Evolutionary conservation across 1,140 invertebrate species (phyloP), one percentile per base, ranked within the genome.

Genomic region (Drosophila azteca): DNA sequence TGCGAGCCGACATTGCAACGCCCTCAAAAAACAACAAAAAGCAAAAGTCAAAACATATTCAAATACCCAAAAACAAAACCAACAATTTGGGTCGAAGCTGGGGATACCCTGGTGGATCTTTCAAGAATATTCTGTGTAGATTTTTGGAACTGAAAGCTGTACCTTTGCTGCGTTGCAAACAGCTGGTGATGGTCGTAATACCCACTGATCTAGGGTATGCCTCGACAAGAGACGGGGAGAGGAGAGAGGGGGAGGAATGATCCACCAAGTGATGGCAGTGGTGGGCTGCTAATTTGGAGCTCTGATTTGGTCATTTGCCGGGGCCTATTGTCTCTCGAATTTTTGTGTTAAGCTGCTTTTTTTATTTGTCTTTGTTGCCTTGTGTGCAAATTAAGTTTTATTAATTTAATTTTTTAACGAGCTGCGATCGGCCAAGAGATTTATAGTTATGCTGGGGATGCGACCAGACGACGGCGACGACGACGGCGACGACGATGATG

Each of bases 381-480:
- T 63, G 59, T 77, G 64, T 70, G 81, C 76, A 77, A 85, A 85
- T 85, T 85, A 85, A 87, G 77, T 85, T 82, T 85, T 85, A 85
- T 85, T 85, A 87, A 85, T 85, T 85, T 85, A 87, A 82, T 82
- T 85, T 81, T 81, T 87, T 85, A 87, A 85, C 82, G 82, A 85
- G 82, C 74, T 62, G 58, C 69, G 82, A 77, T 87, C 81, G 77
- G 22, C 31, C 35, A 20, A 31, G 24, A 85, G 82, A 85, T 85
- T 85, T 85, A 85, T 79, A 41, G 44, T 51, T 11, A 48, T 22
- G 49, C 49, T 31, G 46, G 13, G 17, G 31, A 58, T 29, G 15
- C 63, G 35, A 39, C 35, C 31, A 31, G 48, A 15, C 24, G 41
- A 45, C 41, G 59, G 8, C 63, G 2, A 9, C 8, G 1, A 31